Percentiles rank a stretch among this genome's conserved stretches.
phyloP scores from a whole-genome alignment of 2,888 invertebrate genomes.

The Drosophila siamana region DNA sequence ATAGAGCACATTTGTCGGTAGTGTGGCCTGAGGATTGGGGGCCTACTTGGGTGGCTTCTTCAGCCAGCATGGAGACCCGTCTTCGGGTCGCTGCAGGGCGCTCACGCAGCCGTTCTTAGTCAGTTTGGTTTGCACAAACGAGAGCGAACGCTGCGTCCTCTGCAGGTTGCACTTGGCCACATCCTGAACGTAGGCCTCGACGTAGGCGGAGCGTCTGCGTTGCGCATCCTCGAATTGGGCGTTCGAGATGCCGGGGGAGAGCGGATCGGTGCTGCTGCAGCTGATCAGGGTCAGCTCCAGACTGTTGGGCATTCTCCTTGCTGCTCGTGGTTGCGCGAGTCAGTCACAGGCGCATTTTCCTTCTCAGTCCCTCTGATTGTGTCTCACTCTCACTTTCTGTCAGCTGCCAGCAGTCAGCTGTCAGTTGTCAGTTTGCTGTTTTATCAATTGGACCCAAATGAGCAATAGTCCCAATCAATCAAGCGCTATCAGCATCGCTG shows the following conservation, averaged over 20 bases:
- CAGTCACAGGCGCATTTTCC: constrained; percentile 5
- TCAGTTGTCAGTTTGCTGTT: not conserved
- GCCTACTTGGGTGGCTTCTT: constrained; percentile 72
- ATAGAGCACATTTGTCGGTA: not conserved
- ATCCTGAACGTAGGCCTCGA: constrained; percentile 58
- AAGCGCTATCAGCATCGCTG: constrained; percentile 21
- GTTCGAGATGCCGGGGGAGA: constrained; percentile 49
- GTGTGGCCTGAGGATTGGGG: no score
- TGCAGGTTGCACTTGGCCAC: constrained; percentile 35
- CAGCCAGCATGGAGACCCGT: constrained; percentile 61
- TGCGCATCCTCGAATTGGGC: constrained; percentile 47
- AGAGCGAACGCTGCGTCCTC: constrained; percentile 60
- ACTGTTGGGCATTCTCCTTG: constrained; percentile 38
- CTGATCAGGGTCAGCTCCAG: constrained; percentile 67
- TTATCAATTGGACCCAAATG: constrained; percentile 29
- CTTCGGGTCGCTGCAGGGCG: constrained; percentile 63
- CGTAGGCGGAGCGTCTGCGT: constrained; percentile 62
- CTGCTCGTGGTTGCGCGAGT: constrained; percentile 10
- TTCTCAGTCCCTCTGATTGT: not conserved
- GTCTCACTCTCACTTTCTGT: not conserved
- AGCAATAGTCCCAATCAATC: constrained; percentile 44
- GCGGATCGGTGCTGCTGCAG: constrained; percentile 70
- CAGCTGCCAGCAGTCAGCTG: not conserved
- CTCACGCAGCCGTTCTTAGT: constrained; percentile 82
- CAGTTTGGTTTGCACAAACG: constrained; percentile 79